Percentiles rank a stretch among this genome's conserved stretches.
These are phyloP conservation scores for Cheilosia urbana DNA, from an alignment of 2,888 invertebrate genomes.

Conservation along the genomic window DNA sequence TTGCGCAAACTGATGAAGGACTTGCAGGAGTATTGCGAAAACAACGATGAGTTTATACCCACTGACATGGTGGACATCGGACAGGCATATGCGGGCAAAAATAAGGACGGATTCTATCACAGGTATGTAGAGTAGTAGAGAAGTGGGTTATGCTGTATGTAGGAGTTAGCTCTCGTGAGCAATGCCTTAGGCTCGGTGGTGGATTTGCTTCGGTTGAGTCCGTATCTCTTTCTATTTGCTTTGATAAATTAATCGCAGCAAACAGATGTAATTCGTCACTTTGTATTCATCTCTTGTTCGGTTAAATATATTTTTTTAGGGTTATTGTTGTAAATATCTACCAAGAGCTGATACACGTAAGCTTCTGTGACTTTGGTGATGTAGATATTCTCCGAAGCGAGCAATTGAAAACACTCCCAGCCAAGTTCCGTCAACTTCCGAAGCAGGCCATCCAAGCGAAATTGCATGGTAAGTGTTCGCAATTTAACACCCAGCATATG, in stretches of 20 bases:
- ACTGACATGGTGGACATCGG: slow-evolving; percentile 85
- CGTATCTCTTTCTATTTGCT: too few species aligned
- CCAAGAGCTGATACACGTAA: slow-evolving; percentile 86
- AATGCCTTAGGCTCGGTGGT: too few species aligned
- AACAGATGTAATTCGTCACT: neutral
- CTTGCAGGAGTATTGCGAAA: slow-evolving; percentile 87
- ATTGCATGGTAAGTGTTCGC: slow-evolving; percentile 85
- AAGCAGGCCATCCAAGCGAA: slow-evolving; percentile 88
- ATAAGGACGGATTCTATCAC: slow-evolving; percentile 89
- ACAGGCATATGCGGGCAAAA: slow-evolving; percentile 88
- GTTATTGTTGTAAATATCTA: slow-evolving; percentile 86
- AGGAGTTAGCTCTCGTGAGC: too few species aligned
- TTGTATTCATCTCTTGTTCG: neutral
- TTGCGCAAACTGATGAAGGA: slow-evolving; percentile 87
- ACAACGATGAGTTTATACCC: slow-evolving; percentile 84
- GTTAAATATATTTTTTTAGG: slow-evolving; percentile 79
- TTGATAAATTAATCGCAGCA: too few species aligned
- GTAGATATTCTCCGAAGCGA: slow-evolving; percentile 85
- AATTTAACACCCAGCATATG: neutral
- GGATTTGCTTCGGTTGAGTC: too few species aligned
- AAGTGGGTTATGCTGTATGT: neutral
- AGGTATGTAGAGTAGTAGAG: slow-evolving; percentile 85
- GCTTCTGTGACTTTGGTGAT: slow-evolving; percentile 88
- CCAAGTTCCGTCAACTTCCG: slow-evolving; percentile 86
- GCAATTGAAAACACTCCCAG: slow-evolving; percentile 85